Evolutionary conservation across 2,797 vertebrate genomes (phyloP).

Genomic region (Paramormyrops hopkinsi): DNA sequence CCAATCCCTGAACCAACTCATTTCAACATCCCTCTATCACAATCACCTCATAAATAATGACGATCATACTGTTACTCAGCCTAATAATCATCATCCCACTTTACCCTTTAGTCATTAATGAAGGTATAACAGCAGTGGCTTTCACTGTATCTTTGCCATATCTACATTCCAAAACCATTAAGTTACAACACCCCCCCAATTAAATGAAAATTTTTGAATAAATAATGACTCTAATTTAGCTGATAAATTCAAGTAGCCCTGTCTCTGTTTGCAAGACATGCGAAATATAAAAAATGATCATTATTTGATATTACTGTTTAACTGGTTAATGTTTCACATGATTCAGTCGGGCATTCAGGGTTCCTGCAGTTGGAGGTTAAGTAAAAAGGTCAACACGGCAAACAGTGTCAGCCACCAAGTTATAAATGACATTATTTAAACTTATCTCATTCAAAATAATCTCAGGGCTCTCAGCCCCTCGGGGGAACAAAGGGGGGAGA

Average conservation of each 20-base stretch:
- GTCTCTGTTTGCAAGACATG: not conserved
- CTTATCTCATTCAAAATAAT: not conserved
- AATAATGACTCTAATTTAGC: not conserved
- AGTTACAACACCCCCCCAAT: not conserved
- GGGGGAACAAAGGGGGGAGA: not conserved
- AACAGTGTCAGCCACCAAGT: not conserved
- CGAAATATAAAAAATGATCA: not conserved
- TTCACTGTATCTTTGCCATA: not conserved
- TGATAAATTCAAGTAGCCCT: not conserved
- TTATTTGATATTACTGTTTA: not conserved
- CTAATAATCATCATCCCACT: not conserved
- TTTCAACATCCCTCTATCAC: not conserved
- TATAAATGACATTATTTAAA: constrained; percentile 6
- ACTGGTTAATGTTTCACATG: not conserved
- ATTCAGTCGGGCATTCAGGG: not conserved
- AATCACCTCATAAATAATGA: not conserved
- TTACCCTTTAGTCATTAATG: not conserved
- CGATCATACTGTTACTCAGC: not conserved
- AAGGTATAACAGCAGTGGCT: not conserved
- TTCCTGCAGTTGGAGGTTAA: not conserved
- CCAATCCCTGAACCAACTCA: not conserved
- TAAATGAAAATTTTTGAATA: not conserved
- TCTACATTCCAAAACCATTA: not conserved
- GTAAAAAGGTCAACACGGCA: not conserved
- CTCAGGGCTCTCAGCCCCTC: not conserved